A percentile compares a stretch with the other conserved stretches of the same genome.
Evolutionary conservation across 2,797 vertebrate genomes (phyloP).

Genomic region (Meda fulgida): DNA sequence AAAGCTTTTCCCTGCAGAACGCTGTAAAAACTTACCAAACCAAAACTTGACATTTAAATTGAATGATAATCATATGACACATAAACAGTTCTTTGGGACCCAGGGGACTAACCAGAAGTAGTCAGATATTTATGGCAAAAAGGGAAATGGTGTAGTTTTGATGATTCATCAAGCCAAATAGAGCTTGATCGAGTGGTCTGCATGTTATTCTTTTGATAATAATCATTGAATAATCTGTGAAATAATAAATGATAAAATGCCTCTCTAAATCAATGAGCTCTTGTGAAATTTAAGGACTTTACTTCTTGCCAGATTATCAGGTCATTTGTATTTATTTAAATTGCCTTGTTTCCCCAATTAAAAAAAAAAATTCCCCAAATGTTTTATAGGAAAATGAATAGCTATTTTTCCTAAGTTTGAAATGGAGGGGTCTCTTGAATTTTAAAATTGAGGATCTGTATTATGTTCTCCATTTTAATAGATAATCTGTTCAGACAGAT

Average conservation of each 20-base stretch:
- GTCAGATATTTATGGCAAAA: background rate
- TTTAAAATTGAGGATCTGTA: background rate
- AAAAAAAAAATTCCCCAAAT: background rate
- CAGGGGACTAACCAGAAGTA: background rate
- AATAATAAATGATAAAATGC: background rate
- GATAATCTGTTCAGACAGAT: constrained; percentile 28
- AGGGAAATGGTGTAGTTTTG: background rate
- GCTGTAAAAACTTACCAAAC: background rate
- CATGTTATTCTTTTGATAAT: background rate
- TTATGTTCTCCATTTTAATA: background rate
- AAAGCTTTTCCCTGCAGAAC: background rate
- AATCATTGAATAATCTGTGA: background rate
- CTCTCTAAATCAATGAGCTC: background rate
- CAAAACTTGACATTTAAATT: background rate
- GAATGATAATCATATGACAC: background rate
- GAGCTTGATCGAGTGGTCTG: background rate
- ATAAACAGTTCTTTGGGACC: background rate
- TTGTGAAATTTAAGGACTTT: background rate
- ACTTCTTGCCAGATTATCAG: background rate
- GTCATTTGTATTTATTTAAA: background rate
- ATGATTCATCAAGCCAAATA: background rate
- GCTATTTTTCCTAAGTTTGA: background rate
- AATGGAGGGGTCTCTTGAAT: background rate
- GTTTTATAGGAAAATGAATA: background rate
- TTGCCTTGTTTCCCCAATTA: background rate